Base-by-base conservation (phyloP, 2,888 invertebrate genomes). In the Arenicola marina region DNA sequence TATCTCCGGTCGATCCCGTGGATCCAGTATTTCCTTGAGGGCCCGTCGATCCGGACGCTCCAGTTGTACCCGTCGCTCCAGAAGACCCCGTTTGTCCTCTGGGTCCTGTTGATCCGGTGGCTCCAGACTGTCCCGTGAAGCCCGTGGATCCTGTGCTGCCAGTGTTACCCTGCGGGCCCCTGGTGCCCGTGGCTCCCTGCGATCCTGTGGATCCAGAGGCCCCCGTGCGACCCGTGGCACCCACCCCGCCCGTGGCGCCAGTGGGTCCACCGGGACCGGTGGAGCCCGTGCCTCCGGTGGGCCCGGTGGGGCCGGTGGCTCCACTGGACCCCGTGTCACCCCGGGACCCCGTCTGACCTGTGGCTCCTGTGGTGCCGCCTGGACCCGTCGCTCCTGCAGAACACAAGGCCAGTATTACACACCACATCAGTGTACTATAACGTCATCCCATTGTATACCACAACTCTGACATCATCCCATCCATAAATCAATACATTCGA, bases 231-330 rank as follows among this genome's bases (percentile, higher is more conserved):
- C 48, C 48, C 11, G 48, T 48, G n/a, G 26, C 26, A 21, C 48
- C 48, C 11, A 24, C 7, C 7, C n/a, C 48, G 26, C 48, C 48
- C 15, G 48, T 48, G 26, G 15, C n/a, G 24, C 73, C 73, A 31
- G 63, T 38, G n/a, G 51, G n/a, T 15, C 73, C 71, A 24, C 57
- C 31, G 29, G 55, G 31, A 7, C 70, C 80, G 21, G 54, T 31
- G 7, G 33, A 11, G 21, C 66, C 66, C 51, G 38, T 11, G 24
- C 15, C 21, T 43, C 66, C 66, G 28, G 21, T 38, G 38, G 57
- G 43, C 31, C 66, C 66, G 43, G 46, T 33, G 31, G 53, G 4
- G 26, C 64, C 66, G 24, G 48, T 48, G 11, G 48, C 11, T 24
- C 48, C 48, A n/a, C 3, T 54, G 4, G 24, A n/a, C n/a, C n/a